Evolutionary conservation across 1,140 invertebrate genomes (phyloP).

Genomic region (Drosophila rufa): DNA sequence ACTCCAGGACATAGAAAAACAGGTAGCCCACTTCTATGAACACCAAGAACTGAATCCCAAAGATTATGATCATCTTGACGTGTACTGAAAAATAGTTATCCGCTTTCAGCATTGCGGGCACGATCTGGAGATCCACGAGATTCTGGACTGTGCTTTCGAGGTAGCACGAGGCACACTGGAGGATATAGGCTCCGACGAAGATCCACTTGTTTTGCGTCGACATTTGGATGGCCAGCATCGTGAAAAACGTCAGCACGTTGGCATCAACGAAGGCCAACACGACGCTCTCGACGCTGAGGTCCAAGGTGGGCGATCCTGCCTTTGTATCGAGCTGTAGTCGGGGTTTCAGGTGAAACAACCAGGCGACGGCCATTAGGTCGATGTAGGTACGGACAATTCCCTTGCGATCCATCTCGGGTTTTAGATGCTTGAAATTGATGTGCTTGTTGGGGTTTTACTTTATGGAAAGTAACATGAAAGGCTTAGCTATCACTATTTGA

Average conservation of each 20-base stretch:
- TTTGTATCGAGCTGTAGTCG: background rate
- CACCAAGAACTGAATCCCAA: background rate
- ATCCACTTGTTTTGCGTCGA: conserved; percentile 1
- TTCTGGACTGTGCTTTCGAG: background rate
- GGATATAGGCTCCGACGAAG: conserved; percentile 8
- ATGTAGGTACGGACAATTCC: background rate
- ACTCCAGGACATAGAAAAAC: background rate
- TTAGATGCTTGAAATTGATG: background rate
- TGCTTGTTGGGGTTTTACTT: too few relatives aligned
- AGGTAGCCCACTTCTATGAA: background rate
- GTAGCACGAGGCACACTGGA: background rate
- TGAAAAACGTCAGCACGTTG: conserved; percentile 4
- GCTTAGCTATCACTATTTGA: background rate
- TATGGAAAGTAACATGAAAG: background rate
- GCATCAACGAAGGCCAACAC: background rate
- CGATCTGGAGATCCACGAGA: background rate
- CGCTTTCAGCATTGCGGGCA: background rate
- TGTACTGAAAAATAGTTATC: background rate
- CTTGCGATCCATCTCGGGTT: background rate
- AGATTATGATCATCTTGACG: background rate
- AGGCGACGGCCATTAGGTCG: background rate
- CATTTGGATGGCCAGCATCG: background rate
- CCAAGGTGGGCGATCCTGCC: background rate
- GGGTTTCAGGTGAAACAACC: conserved; percentile 10
- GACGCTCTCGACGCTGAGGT: background rate